Evolutionary conservation across 2,888 invertebrate species (phyloP).

Genomic region (Abrostola tripartita): DNA sequence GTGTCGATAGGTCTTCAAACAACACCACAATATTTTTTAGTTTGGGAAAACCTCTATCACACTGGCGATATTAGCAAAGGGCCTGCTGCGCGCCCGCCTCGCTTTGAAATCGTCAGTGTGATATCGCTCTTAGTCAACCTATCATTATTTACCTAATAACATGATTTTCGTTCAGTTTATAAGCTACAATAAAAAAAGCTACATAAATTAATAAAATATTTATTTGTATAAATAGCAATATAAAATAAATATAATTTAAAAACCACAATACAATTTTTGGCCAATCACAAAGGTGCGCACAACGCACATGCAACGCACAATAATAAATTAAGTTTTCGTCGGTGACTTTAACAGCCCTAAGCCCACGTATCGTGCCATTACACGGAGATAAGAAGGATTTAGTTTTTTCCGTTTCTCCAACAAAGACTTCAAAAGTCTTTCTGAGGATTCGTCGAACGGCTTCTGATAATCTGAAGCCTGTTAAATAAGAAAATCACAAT

Average conservation of each 20-base stretch:
- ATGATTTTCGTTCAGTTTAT: conserved; percentile 44
- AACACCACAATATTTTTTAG: too few relatives aligned
- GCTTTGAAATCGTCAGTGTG: too few relatives aligned
- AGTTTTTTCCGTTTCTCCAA: conserved; percentile 78
- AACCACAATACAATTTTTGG: conserved; percentile 21
- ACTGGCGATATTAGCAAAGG: too few relatives aligned
- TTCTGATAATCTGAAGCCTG: conserved; percentile 83
- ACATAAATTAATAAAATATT: conserved; percentile 13
- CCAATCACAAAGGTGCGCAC: conserved; percentile 2
- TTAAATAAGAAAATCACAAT: conserved; percentile 27
- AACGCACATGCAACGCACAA: conserved; percentile 1
- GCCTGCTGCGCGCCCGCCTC: too few relatives aligned
- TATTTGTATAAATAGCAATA: conserved; percentile 31
- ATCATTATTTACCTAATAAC: too few relatives aligned
- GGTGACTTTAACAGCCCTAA: conserved; percentile 75
- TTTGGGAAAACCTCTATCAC: too few relatives aligned
- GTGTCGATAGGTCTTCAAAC: too few relatives aligned
- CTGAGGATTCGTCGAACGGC: conserved; percentile 77
- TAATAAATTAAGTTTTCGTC: conserved; percentile 48
- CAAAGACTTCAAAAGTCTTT: conserved; percentile 73
- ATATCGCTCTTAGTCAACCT: too few relatives aligned
- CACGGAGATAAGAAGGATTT: conserved; percentile 81
- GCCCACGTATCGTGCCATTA: conserved; percentile 85
- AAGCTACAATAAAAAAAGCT: conserved; percentile 53
- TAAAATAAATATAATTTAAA: conserved; percentile 36